Base-by-base conservation (phyloP, 2,888 invertebrate genomes). In the Meganola albula region DNA sequence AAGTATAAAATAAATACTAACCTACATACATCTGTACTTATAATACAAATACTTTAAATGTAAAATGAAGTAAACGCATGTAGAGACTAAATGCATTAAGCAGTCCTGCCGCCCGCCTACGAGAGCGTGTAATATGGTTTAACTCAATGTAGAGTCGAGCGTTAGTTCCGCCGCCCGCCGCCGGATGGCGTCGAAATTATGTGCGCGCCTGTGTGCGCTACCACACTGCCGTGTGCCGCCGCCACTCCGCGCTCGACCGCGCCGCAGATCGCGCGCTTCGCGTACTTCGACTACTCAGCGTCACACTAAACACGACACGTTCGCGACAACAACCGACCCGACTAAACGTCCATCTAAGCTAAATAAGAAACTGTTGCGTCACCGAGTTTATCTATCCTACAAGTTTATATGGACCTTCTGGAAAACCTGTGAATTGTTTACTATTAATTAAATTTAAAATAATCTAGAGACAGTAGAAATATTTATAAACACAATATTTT, bases 241-340 rank as follows among this genome's bases (percentile, higher is more conserved):
- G 63, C 71, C 83, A 82, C 80, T 83, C 85, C 83, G 82, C 84
- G 82, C 80, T 74, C 76, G 75, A 76, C 83, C 74, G 78, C 85
- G 86, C 75, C 63, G 74, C 70, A 57, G 74, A 77, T 44, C 68
- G 79, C 79, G 78, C 83, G 83, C 70, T 51, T 78, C 75, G 76
- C 69, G 73, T 72, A 50, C 51, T 30, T 12, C 53, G 55, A 53
- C 56, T 48, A 56, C 59, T 62, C 57, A 45, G 49, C 52, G 56
- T 51, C 51, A 53, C 50, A 62, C n/a, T n/a, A n/a, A 65, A 69
- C 67, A 71, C 73, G 71, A 73, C 58, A 72, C 71, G 67, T 66
- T 74, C 78, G 75, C 73, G 77, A 67, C 61, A 61, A 69, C 73
- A 69, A 73, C 65, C 65, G n/a, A 51, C 59, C 50, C 53, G 50